Evolutionary conservation across 1,140 invertebrate species (phyloP).

Genomic region (Drosophila auraria): DNA sequence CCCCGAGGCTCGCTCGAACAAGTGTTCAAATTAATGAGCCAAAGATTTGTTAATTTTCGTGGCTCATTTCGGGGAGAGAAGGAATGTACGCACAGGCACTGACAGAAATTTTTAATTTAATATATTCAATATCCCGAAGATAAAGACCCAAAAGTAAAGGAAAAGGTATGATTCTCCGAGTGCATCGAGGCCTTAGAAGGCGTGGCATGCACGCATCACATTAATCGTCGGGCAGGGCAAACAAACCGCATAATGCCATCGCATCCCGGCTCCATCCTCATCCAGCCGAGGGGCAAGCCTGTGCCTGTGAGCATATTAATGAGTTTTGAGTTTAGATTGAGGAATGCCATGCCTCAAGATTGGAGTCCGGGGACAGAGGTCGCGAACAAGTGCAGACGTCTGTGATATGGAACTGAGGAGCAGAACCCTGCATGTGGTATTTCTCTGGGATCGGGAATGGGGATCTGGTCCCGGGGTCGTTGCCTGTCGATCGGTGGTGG

Average conservation of each 20-base stretch:
- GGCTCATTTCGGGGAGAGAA: conserved; percentile 55
- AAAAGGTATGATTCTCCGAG: conserved; percentile 2
- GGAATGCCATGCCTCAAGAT: conserved; percentile 56
- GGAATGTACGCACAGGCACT: conserved; percentile 35
- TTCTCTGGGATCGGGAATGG: conserved; percentile 21
- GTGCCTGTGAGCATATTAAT: conserved; percentile 73
- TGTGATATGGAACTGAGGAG: conserved; percentile 28
- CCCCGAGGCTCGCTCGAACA: conserved; percentile 51
- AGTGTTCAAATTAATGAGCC: conserved; percentile 81
- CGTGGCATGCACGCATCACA: conserved; percentile 57
- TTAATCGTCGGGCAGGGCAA: conserved; percentile 67
- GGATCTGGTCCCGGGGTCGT: conserved; percentile 20
- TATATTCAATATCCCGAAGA: not conserved
- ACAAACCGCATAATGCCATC: conserved; percentile 53
- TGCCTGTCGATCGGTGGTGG: conserved; percentile 19
- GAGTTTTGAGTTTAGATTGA: conserved; percentile 72
- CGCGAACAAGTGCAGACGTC: conserved; percentile 51
- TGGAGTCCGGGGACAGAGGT: conserved; percentile 29
- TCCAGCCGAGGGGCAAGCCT: conserved; percentile 25
- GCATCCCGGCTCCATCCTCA: conserved; percentile 32
- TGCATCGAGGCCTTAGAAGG: conserved; percentile 21
- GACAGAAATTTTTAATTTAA: not conserved
- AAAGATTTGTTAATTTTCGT: conserved; percentile 82
- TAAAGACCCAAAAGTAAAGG: not conserved
- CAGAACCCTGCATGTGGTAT: conserved; percentile 45